Evolutionary conservation across 1,140 invertebrate genomes (phyloP).

Genomic region (Ctenoplectra terminalis): DNA sequence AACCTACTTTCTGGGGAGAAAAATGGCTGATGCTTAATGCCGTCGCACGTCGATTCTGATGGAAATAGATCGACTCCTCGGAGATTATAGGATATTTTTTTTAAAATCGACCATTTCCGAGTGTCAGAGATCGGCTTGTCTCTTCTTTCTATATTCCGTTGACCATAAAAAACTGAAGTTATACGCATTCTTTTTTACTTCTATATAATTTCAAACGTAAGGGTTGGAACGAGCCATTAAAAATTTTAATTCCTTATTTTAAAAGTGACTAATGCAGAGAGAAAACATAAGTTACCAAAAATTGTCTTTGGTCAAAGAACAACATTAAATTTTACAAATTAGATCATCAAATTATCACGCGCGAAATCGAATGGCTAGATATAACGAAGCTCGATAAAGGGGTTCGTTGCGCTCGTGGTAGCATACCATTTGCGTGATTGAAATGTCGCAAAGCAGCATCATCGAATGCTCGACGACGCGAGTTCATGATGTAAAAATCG

Average conservation of each 20-base stretch:
- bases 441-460: neutral
- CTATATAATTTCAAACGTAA: neutral
- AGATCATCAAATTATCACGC: neutral
- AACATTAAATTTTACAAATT: too few relatives aligned
- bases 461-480: neutral
- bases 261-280: too few relatives aligned
- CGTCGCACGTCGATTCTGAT: conserved; percentile 38
- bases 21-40: conserved; percentile 20
- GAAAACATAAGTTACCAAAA: too few relatives aligned
- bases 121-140: neutral
- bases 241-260: too few relatives aligned
- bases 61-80: neutral
- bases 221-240: too few relatives aligned
- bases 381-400: neutral
- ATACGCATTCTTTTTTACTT: neutral
- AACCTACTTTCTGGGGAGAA: conserved; percentile 31
- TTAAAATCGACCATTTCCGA: neutral
- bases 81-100: neutral
- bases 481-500: conserved; percentile 2
- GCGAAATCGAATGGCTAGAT: neutral
- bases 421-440: conserved; percentile 8
- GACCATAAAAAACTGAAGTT: too few relatives aligned
- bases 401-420: neutral
- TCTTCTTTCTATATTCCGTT: neutral
- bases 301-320: too few relatives aligned